Evolutionary conservation across 37 sponge, comb jelly and placozoan genomes (phyloP), one percentile per base, ranked within the genome.

Genomic region (Mnemiopsis leidyi): DNA sequence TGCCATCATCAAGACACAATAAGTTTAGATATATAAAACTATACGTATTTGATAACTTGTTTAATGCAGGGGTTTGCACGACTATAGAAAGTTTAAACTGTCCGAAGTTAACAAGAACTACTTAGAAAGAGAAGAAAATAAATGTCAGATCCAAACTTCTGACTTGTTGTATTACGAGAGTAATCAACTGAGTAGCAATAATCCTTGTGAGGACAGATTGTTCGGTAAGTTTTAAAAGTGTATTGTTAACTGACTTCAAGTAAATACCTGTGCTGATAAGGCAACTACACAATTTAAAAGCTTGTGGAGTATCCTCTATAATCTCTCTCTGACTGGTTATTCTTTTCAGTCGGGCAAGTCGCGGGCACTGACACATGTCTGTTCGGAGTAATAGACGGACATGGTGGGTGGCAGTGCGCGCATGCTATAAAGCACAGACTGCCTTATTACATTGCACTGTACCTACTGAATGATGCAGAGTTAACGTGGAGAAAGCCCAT

Each of bases 321-420:
- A n/a, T n/a, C n/a, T n/a, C n/a, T n/a, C n/a, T n/a, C n/a, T n/a
- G n/a, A n/a, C n/a, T n/a, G n/a, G 18, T 18, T 61, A 9, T 21
- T 18, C 18, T 21, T 61, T 61, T 9, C 82, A 79, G 82, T 35
- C 3, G 21, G 36, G 3, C 82, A 35, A 79, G 82, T 79, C 36
- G 20, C 37, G 7, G 82, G 36, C 1, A 79, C 82, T 7, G 82
- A 35, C 2, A 79, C 29, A 29, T 35, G 29, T 36, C 28, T 79
- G 21, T 79, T 79, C 82, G 13, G 37, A 2, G 82, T 79, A 36
- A 79, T 79, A 32, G 82, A 79, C 37, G 82, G 82, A 29, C 82
- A 79, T 23, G 82, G 82, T 33, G 82, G 82, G 1, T 79, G 82
- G 82, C 82, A 79, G 37, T 79, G 82, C 29, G 82, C 82, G 7